Evolutionary conservation across 1,140 invertebrate genomes (phyloP), one percentile per base, ranked within the genome.

Genomic region (Meloidogyne floridensis): DNA sequence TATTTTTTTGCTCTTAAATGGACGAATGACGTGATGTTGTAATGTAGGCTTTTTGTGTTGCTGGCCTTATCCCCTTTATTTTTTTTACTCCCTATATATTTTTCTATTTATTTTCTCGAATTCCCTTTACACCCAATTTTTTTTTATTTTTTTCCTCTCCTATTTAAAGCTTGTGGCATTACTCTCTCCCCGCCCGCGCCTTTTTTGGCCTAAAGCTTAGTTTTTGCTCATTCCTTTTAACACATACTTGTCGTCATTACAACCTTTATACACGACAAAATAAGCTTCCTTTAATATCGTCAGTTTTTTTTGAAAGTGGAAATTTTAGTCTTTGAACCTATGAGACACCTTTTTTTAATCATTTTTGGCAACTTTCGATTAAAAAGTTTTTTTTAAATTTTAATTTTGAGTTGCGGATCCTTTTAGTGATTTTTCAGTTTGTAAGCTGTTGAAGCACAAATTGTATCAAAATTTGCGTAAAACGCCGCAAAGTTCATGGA

Each of bases 81-180:
- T 32, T 32, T 32, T 32, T 32, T 32, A 32, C 32, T 32, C 15
- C 53, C 53, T 11, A 5, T n/a, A 32, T 32, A 32, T 6, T n/a
- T 65, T 65, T 65, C n/a, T 18, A 65, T 65, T 65, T 65, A 65
- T 65, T 65, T 65, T 65, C 59, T 65, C n/a, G 59, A 65, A 65
- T 65, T 65, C 59, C 32, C 59, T 65, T 65, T 15, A 65, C 5
- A 6, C 59, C 15, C 15, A n/a, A n/a, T 65, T 65, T 65, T n/a
- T n/a, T 65, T 11, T 59, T 15, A 3, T 59, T 59, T 59, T 59
- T 32, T 32, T 32, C 32, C 32, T 47, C 47, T 47, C 47, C 47
- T 47, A 47, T 47, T 47, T 47, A 47, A 47, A 47, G 47, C 47
- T 47, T 47, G n/a, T n/a, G 10, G 59, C 59, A n/a, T 65, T 65